Base-by-base conservation (phyloP, 2,797 vertebrate genomes). In the Nasua narica region DNA sequence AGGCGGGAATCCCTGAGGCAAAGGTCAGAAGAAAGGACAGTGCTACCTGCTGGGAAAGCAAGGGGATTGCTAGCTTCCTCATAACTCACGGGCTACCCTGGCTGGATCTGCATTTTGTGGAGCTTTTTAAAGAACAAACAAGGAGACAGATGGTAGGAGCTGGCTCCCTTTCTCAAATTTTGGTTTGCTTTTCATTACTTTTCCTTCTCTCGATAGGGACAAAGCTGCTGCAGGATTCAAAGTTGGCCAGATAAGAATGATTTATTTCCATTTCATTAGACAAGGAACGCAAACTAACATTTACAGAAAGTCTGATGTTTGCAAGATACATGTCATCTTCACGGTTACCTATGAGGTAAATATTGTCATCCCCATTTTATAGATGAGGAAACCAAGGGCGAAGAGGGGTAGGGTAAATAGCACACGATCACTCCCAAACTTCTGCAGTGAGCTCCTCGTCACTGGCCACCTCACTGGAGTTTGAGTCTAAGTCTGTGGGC, bases 111-210 rank as follows among this genome's bases (percentile, higher is more conserved):
- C 23, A 7, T 77, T 92, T 76, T 40, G 76, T 72, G 56, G 77
- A 21, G 48, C 69, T 92, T 91, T 95, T 76, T 60, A 89, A 97
- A 95, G 70, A 95, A 87, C 23, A 78, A 74, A 90, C 35, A 83
- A 87, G 74, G 46, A 93, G 52, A 78, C 83, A 81, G 56, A 78
- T 95, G 96, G 89, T 74, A 27, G 50, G 37, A 85, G 72, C 46
- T 86, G 88, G 69, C 78, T 96, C 52, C 67, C 37, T 94, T 86
- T 50, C 79, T 92, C 85, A 81, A 82, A 69, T 79, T 96, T 95
- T 95, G 81, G 37, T 92, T 96, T 91, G 70, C 52, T 96, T 94
- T 95, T 85, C 77, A 78, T 95, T 92, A 88, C 78, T 81, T 87
- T 87, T 48, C 16, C 76, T 43, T 96, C 72, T 92, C 82, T 81